Percentiles rank a stretch among this genome's conserved stretches.
These are phyloP conservation scores for Orchestia grillus DNA, from an alignment of 1,140 invertebrate species.

Conservation along the genomic window DNA sequence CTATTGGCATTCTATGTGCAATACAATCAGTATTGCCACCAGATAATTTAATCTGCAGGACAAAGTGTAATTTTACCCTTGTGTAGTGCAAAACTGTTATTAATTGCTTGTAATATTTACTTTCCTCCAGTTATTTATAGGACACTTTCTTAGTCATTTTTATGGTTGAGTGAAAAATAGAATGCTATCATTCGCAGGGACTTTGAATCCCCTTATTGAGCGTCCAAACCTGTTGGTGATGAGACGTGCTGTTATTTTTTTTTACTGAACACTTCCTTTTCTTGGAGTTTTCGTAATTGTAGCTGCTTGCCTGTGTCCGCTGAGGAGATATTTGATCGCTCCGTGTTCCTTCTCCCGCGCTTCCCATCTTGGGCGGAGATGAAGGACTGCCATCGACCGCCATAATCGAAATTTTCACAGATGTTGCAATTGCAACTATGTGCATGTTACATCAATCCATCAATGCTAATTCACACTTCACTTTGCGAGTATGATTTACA, in stretches of 20 bases:
- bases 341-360: slow-evolving; percentile 33
- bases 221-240: neutral
- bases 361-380: slow-evolving; percentile 45
- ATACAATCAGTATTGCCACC: no score
- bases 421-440: neutral
- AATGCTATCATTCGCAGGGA: neutral
- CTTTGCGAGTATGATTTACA: neutral
- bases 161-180: no score
- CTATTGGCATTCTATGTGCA: no score
- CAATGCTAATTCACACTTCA: neutral
- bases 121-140: no score
- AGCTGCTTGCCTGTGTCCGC: neutral
- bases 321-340: neutral
- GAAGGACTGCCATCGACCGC: neutral
- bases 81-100: no score
- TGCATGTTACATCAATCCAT: neutral
- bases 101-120: no score
- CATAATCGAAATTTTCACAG: neutral
- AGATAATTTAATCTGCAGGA: no score
- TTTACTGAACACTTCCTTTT: neutral
- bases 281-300: neutral
- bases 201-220: neutral
- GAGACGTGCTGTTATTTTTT: neutral
- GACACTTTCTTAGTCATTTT: no score
- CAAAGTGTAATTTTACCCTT: no score